Evolutionary conservation across 53 echinoderm and acorn worm species (phyloP), one percentile per base, ranked within the genome.

Genomic region (Crossaster papposus): DNA sequence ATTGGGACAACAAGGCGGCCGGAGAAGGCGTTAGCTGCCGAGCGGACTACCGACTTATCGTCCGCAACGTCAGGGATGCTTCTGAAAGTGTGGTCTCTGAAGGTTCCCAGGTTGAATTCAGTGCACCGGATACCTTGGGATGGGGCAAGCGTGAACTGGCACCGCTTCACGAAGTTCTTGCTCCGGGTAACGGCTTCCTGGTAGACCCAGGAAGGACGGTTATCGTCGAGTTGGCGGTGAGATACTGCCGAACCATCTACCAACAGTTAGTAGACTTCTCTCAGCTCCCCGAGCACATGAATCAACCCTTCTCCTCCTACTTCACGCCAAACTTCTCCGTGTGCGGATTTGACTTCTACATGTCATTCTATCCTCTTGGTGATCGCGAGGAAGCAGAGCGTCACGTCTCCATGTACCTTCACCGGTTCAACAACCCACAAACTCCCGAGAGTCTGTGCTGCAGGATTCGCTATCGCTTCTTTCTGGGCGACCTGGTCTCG

Each of bases 401-500:
- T 9, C 91, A 95, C 68, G 97, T 95, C 36, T 97, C 97, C 70
- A 97, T 97, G 94, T 97, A 97, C 81, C 95, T 97, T n/a, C 97
- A 97, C 63, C 95, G 97, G 64, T 94, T 91, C 87, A 91, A 91
- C 78, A 92, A 94, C 26, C 86, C 91, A 14, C 92, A 94, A 32
- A 64, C 86, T 34, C 89, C 94, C 20, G 94, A 91, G 77, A 86
- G 89, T 24, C 55, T 97, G 15, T 95, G 97, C 65, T 97, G 97
- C 82, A 88, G 97, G 30, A 91, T 97, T n/a, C 92, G 97, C 35
- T 97, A 94, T 64, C 92, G 97, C 14, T 97, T 97, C 93, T 97
- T 97, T 75, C 83, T 97, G 2, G 97, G 97, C 4, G 90, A 91
- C 54, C 91, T 78, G 30, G 89, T 94, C 44, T 95, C 95, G 20